Conservation (phyloP, 53 echinoderm and acorn worm species). For the Holothuria scabra region DNA sequence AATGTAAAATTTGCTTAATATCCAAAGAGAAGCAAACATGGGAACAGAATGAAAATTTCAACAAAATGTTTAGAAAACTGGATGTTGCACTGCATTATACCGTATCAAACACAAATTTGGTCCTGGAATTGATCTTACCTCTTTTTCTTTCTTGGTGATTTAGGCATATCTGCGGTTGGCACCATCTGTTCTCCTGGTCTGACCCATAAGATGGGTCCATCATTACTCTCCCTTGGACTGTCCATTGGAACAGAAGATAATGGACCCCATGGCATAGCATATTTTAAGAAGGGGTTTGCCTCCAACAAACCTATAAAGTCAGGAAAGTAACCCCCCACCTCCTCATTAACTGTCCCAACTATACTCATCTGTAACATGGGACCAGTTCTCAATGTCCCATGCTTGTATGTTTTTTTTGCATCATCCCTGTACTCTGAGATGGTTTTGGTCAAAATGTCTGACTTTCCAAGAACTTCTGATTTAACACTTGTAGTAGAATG, state of each 20-base stretch:
- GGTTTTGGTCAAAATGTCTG: conserved; percentile 90
- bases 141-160: conserved; percentile 93
- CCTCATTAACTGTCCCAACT: conserved; percentile 98
- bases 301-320: conserved; percentile 86
- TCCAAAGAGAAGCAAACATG: too few relatives aligned
- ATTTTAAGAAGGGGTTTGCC: conserved; percentile 85
- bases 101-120: too few relatives aligned
- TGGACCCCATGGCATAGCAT: conserved; percentile 96
- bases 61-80: too few relatives aligned
- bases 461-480: conserved; percentile 89
- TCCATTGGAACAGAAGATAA: conserved; percentile 75
- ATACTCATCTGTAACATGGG: conserved; percentile 94
- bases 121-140: conserved; percentile 74
- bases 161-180: conserved; percentile 96
- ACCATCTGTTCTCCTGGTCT: conserved; percentile 98
- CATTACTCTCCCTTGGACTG: conserved; percentile 84
- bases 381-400: conserved; percentile 87
- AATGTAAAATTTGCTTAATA: too few relatives aligned
- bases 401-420: conserved; percentile 75
- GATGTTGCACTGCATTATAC: too few relatives aligned
- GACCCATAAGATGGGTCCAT: conserved; percentile 98
- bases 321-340: conserved; percentile 95
- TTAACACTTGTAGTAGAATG: conserved; percentile 89
- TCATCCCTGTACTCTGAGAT: conserved; percentile 85
- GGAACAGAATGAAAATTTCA: too few relatives aligned